Conservation (phyloP, 2,113 vertebrate genomes). For the Mus pahari region DNA sequence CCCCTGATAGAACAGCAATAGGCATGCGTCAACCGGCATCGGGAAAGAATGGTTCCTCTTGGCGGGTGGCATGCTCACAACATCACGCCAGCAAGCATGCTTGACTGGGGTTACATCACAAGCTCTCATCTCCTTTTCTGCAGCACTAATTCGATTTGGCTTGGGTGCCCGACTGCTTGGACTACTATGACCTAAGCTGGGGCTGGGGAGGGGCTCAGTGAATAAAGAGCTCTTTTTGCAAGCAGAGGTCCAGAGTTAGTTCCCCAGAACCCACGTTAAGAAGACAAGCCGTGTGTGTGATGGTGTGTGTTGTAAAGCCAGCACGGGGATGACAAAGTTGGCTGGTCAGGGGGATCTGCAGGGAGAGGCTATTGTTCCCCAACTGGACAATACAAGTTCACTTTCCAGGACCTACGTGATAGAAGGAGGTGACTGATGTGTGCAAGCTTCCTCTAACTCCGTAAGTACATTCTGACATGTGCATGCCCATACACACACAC, state of each 20-base stretch:
- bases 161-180: neutral
- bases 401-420: no score
- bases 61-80: neutral
- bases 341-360: no score
- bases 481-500: neutral
- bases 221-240: no score
- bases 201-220: neutral
- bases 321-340: neutral
- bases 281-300: neutral
- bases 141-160: neutral
- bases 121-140: slow-evolving; percentile 1
- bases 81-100: neutral
- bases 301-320: no score
- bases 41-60: slow-evolving; percentile 56
- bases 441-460: no score
- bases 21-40: slow-evolving; percentile 72
- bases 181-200: neutral
- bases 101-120: neutral
- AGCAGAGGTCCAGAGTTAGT: neutral
- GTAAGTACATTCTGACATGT: neutral
- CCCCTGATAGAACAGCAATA: slow-evolving; percentile 69
- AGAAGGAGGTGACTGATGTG: neutral
- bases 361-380: neutral
- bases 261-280: neutral
- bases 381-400: neutral